Base-by-base conservation (phyloP, 2,888 invertebrate species). In the Macrophya annulata region DNA sequence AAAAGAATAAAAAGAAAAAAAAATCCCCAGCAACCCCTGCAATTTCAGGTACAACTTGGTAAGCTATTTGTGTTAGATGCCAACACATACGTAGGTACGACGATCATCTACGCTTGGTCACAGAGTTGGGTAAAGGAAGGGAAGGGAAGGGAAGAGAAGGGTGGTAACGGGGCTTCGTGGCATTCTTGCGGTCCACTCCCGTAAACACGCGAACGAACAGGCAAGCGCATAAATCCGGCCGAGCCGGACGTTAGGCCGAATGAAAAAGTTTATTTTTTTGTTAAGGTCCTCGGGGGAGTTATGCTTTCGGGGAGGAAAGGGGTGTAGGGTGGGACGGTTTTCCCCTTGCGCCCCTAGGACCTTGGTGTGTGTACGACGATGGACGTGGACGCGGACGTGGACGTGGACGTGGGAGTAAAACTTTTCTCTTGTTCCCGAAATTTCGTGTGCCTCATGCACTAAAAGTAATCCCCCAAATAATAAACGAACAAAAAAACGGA, bases 151-250 rank as follows among this genome's bases (percentile, higher is more conserved):
- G 43, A n/a, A 40, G 62, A 6, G n/a, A 17, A 37, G 76, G 48
- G 48, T 76, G 48, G 72, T 25, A 76, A 76, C 76, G 48, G 76
- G 45, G 48, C 79, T 55, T 79, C 59, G 55, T 55, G 55, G 79
- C 91, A 93, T 93, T 93, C 92, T 92, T 92, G 92, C 87, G 93
- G 92, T 88, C 87, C 89, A 89, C 89, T 89, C 89, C 90, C 91
- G 91, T 91, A 92, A 91, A 91, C 91, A 74, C 82, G 82, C 82
- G 82, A 82, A 37, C 65, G 82, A 82, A 62, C 82, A 40, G 82
- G 45, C 82, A 65, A 59, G 82, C 82, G 82, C 82, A 65, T 82
- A 82, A 82, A 65, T 82, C 65, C 86, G 84, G 87, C 86, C 87
- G 68, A 84, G 76, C 88, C 85, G 89, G 89, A 90, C 89, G 89